phyloP scores from a whole-genome alignment of 2,797 vertebrate species.

The Hyperoplus lanceolatus region DNA sequence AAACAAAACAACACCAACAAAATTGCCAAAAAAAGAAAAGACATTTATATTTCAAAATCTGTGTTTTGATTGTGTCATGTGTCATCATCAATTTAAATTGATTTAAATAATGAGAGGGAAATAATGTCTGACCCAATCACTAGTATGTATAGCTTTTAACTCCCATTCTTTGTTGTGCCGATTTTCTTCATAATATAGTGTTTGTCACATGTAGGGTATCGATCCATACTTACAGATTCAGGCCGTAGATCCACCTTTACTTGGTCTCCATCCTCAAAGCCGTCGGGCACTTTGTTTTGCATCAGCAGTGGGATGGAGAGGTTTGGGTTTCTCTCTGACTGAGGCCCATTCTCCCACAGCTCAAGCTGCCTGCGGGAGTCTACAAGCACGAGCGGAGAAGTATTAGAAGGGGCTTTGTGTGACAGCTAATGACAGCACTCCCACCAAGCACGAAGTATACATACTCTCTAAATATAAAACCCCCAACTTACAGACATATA shows the following conservation, averaged over 20 bases:
- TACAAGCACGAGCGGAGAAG: constrained; percentile 32
- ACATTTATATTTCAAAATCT: too few relatives aligned
- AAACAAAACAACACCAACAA: too few relatives aligned
- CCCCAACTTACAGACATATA: too few relatives aligned
- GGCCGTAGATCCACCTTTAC: constrained; percentile 87
- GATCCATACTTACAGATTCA: constrained; percentile 82
- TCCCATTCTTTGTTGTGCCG: background rate
- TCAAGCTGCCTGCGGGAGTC: constrained; percentile 87
- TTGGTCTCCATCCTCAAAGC: constrained; percentile 87
- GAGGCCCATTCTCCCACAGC: constrained; percentile 80
- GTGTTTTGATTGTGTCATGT: too few relatives aligned
- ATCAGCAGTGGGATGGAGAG: constrained; percentile 87
- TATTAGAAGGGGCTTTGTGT: background rate
- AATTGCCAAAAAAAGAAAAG: background rate
- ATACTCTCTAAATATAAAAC: too few relatives aligned
- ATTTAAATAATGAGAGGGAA: too few relatives aligned
- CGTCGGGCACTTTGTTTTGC: constrained; percentile 87
- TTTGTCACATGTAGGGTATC: background rate
- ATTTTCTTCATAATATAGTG: background rate
- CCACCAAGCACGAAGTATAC: background rate
- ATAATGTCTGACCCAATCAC: background rate
- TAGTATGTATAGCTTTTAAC: background rate
- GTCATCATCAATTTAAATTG: too few relatives aligned
- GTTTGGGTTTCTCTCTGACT: constrained; percentile 70
- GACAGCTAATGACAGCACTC: background rate